Base-by-base conservation (phyloP, 2,797 vertebrate species). In the Pantherophis vulpinus region DNA sequence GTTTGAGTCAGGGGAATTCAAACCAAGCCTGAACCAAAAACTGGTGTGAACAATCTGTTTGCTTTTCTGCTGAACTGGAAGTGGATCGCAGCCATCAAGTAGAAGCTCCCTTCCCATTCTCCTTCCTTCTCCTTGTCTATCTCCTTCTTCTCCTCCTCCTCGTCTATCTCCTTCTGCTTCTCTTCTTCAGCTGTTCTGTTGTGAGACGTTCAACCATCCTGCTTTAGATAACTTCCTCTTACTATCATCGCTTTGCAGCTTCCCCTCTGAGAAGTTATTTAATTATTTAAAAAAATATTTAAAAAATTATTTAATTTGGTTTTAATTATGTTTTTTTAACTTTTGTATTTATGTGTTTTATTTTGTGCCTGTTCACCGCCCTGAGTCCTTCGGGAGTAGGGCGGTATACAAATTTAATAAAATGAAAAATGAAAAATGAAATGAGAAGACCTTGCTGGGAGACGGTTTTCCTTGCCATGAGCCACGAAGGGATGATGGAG, bases 1-100 rank as follows among this genome's bases (percentile, higher is more conserved):
- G 74, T 47, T 83, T 83, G 74, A 83, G 74, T 83, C 94, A 90
- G 94, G 96, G 95, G 92, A 95, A 93, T 90, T 94, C 94, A 27
- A 61, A 94, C 95, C 96, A 95, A 91, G 95, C 91, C 92, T 95
- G 94, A 95, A 94, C 95, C 95, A 95, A 93, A 42, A 83, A 83
- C 74, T 83, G 20, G 74, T 83, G 74, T 25, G 74, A 83, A 83
- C 74, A 83, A 83, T 83, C 74, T 47, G 74, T 23, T 83, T 11
- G 74, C 74, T 47, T 83, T 83, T 47, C 74, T 47, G 37, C 37
- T 42, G 37, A 25, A 47, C 8, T 42, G 37, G 37, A 83, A 42
- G 37, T 42, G 74, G 74, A 83, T 47, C 18, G 4, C 74, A 25
- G 74, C 74, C 74, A 23, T 47, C 1, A 47, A 83, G 37, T 5